Evolutionary conservation across 1,140 invertebrate genomes (phyloP), one percentile per base, ranked within the genome.

Genomic region (Centruroides sculpturatus): DNA sequence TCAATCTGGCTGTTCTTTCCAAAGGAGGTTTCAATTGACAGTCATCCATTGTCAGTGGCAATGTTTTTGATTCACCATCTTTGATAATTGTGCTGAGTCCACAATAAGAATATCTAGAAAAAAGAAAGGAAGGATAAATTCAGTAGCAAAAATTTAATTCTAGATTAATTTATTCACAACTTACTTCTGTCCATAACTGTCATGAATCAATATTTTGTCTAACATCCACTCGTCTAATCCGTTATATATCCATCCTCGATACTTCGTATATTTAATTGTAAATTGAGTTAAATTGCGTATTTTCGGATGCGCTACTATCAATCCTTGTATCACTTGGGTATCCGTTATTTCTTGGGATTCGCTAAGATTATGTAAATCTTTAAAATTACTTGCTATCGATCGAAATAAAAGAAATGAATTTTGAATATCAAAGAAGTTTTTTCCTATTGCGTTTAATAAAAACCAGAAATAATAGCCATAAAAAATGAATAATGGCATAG

Each of bases 161-260:
- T 10, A 49, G 10, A 49, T 11, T 8, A 8, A 41, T 8, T 41
- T 41, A 41, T 8, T 8, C 5, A 41, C 8, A 56, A 70, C 77
- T 77, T 71, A 85, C 82, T 77, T 84, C 69, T 85, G 84, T 1
- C 87, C 87, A 68, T 86, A 89, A 71, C 87, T 89, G 70, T 92
- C 87, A n/a, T 82, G 82, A 12, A 94, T 77, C 35, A 84, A 80
- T 10, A 94, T 77, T 71, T 89, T 89, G 70, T 92, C 85, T 55
- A 94, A 81, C 64, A 79, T 82, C 69, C 71, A 71, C 41, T 82
- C 77, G 54, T 82, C 80, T 48, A 89, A 74, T 0, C 89, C 89
- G 12, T 85, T 87, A n/a, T 85, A 89, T 55, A 93, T 80, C 91
- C 91, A 94, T 4, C 91, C 91, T 60, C 83, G 86, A 74, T 93